Base-by-base conservation (phyloP, 1,140 invertebrate species). In the Solenopsis invicta region DNA sequence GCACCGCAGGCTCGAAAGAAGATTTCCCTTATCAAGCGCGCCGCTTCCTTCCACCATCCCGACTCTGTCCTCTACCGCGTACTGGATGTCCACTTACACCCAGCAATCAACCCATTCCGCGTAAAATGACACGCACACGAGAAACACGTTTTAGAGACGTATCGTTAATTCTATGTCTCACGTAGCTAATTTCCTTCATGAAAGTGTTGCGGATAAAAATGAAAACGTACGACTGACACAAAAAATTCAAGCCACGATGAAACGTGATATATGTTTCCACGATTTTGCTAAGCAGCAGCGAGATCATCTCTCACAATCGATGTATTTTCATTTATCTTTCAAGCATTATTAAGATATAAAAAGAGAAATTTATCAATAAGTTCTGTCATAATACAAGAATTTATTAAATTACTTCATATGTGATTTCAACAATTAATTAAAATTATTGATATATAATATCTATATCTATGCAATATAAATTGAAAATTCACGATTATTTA, bases 11-110 rank as follows among this genome's bases (percentile, higher is more conserved):
- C 87, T 67, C 90, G 87, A 90, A 91, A 91, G 87, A 77, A 86
- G 84, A 90, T 91, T 90, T 91, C 87, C 89, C 87, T 91, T 91
- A 91, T 90, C 89, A 88, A 91, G 56, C 88, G 62, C 88, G 52
- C 29, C 50, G 71, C 88, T 87, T 76, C 75, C 62, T 41, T 72
- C 56, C 45, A 48, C 54, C 71, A 52, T 13, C 59, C 66, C 29
- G 29, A n/a, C 29, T 59, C 29, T 59, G 21, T 67, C 24, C 85
- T 80, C 62, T 24, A 61, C 64, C 85, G 64, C 64, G 69, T 85
- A 77, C 82, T 64, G 72, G 59, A 76, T 85, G 72, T 66, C 84
- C 84, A 80, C 61, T 78, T 84, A 84, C 80, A 75, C 54, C 50
- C 50, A 59, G 69, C 80, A 84, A 74, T 76, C 80, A 84, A 62